Evolutionary conservation across 2,888 invertebrate genomes (phyloP), one percentile per base, ranked within the genome.

Genomic region (Cordilura impudica): DNA sequence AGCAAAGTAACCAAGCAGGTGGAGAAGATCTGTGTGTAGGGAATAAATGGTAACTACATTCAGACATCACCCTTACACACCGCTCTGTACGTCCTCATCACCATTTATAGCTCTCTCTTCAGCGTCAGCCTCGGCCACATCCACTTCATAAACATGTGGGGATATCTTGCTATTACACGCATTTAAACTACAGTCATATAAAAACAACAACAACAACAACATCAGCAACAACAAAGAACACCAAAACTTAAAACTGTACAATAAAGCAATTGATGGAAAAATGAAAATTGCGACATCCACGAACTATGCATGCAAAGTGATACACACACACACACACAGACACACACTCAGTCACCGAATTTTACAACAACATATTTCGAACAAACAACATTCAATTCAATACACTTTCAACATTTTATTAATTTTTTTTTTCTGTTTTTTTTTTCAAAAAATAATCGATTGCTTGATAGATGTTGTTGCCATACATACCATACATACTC

Each of bases 271-370:
- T 65, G 78, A 72, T 69, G 63, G 63, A 73, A 78, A 77, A 72
- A 78, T 63, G 35, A 72, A 72, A 77, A 81, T 77, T 81, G 78
- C 74, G 66, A 79, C 61, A 74, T 61, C 23, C 53, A 81, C 45
- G 56, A 72, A 67, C 39, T 67, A 39, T 58, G 35, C 26, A 53
- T 26, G 61, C 8, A 43, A 47, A 61, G 10, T 14, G 21, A 5
- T 21, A 26, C 19, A 8, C n/a, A 39, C 43, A 10, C 16, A 23
- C 23, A 14, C 23, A 23, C 71, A 14, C 49, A 29, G 43, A 26
- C 26, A 39, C 10, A 12, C 35, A 35, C 12, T 35, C 54, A 43
- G 56, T 58, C 49, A 43, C 18, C 63, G 45, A 47, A 51, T 51
- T 65, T n/a, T 14, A 14, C 35, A 56, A 31, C 54, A 31, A 18